Conservation (phyloP, 1,140 invertebrate genomes). For the Scaptomyza graminum region DNA sequence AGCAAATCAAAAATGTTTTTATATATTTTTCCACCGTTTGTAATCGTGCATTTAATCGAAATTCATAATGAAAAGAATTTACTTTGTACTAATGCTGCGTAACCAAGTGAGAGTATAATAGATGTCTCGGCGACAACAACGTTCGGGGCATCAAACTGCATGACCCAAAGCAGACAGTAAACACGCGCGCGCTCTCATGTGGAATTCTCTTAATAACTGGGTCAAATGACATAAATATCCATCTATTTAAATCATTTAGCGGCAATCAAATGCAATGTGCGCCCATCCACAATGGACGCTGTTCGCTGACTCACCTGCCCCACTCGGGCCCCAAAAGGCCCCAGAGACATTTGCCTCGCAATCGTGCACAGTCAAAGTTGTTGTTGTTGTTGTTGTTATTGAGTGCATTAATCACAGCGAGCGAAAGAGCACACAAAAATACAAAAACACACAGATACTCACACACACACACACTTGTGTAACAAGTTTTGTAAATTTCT, state of each 20-base stretch:
- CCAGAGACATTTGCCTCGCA: constrained; percentile 19
- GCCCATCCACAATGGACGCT: constrained; percentile 6
- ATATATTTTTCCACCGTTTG: too few species aligned
- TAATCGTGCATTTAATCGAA: too few species aligned
- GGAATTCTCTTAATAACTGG: constrained; percentile 55
- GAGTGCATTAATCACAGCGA: constrained; percentile 67
- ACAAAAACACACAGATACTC: not conserved
- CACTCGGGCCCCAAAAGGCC: constrained; percentile 27
- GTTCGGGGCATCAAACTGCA: constrained; percentile 17
- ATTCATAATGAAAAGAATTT: too few species aligned
- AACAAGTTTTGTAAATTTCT: constrained; percentile 54
- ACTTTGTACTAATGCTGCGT: too few species aligned
- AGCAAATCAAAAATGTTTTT: too few species aligned
- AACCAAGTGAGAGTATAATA: too few species aligned
- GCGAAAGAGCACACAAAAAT: constrained; percentile 22
- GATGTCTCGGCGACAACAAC: too few species aligned
- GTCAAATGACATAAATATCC: constrained; percentile 65
- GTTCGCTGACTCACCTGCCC: constrained; percentile 42
- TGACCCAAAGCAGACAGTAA: constrained; percentile 13
- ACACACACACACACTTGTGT: constrained; percentile 15
- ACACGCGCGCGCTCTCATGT: not conserved
- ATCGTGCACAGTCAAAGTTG: not conserved
- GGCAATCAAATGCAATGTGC: constrained; percentile 65
- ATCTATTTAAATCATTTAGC: constrained; percentile 76
- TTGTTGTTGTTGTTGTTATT: too few species aligned